Evolutionary conservation across 2,888 invertebrate genomes (phyloP).

Genomic region (Sesia bembeciformis): DNA sequence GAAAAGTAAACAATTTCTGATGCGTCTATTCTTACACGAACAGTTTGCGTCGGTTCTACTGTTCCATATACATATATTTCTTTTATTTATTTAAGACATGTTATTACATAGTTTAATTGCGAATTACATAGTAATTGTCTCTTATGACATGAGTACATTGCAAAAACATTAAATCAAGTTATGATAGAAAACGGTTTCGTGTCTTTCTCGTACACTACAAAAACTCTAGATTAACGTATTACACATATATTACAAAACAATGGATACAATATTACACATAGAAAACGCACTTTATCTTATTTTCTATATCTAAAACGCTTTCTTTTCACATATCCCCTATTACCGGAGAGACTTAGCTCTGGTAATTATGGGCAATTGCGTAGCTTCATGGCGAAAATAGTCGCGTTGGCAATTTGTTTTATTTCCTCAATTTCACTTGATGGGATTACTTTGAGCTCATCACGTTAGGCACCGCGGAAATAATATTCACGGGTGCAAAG

Average conservation of each 20-base stretch:
- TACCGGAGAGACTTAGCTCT: conserved; percentile 9
- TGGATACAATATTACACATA: neutral
- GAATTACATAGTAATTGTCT: too few relatives aligned
- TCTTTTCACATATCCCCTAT: conserved; percentile 1
- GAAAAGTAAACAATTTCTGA: too few relatives aligned
- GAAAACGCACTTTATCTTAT: neutral
- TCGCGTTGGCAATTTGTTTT: conserved; percentile 15
- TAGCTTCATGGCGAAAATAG: conserved; percentile 13
- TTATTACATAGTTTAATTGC: too few relatives aligned
- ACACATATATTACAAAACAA: neutral
- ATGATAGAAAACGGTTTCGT: too few relatives aligned
- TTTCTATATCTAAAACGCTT: neutral
- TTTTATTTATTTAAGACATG: too few relatives aligned
- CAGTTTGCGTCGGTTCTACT: too few relatives aligned
- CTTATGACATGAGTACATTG: too few relatives aligned
- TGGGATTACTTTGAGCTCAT: conserved; percentile 16
- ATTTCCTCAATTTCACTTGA: conserved; percentile 15
- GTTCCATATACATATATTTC: too few relatives aligned
- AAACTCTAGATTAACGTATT: too few relatives aligned
- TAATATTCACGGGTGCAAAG: neutral
- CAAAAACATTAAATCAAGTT: too few relatives aligned
- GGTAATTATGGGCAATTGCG: conserved; percentile 15
- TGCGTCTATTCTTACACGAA: too few relatives aligned
- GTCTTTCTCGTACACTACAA: too few relatives aligned
- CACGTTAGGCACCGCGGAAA: conserved; percentile 11